Percentiles rank a stretch among this genome's conserved stretches.
Conservation (phyloP, 2,888 invertebrate genomes). For the Melanchra persicariae region DNA sequence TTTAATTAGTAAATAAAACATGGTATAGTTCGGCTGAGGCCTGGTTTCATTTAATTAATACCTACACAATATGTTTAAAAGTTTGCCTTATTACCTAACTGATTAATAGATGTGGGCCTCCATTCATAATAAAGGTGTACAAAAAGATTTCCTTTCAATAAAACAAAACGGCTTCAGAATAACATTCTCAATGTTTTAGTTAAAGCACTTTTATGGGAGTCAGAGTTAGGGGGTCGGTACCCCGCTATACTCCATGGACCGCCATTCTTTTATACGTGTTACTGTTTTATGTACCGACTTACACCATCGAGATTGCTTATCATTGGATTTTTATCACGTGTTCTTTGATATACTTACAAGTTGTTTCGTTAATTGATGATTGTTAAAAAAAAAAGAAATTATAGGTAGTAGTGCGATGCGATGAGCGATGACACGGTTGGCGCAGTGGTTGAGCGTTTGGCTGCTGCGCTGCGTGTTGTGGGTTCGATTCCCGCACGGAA, state of each 20-base stretch:
- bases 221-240: conserved; percentile 26
- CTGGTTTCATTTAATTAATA: not conserved
- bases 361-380: not conserved
- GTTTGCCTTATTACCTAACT: not conserved
- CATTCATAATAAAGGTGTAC: not conserved
- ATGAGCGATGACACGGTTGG: too few relatives aligned
- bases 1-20: not conserved
- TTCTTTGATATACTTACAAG: not conserved
- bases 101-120: not conserved
- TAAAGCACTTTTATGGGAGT: conserved; percentile 48
- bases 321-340: not conserved
- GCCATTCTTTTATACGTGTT: conserved; percentile 9
- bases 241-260: conserved; percentile 4
- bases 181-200: conserved; percentile 45
- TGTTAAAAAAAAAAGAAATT: too few relatives aligned
- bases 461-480: too few relatives aligned
- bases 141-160: conserved; percentile 38
- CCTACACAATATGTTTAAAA: not conserved
- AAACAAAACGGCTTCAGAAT: conserved; percentile 27
- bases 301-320: not conserved
- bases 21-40: not conserved
- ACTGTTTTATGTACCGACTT: conserved; percentile 10
- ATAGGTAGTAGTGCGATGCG: too few relatives aligned
- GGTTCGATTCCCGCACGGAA: too few relatives aligned
- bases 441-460: too few relatives aligned